Conservation (phyloP, 2,797 vertebrate species). For the Pyrrhura leucotis region DNA sequence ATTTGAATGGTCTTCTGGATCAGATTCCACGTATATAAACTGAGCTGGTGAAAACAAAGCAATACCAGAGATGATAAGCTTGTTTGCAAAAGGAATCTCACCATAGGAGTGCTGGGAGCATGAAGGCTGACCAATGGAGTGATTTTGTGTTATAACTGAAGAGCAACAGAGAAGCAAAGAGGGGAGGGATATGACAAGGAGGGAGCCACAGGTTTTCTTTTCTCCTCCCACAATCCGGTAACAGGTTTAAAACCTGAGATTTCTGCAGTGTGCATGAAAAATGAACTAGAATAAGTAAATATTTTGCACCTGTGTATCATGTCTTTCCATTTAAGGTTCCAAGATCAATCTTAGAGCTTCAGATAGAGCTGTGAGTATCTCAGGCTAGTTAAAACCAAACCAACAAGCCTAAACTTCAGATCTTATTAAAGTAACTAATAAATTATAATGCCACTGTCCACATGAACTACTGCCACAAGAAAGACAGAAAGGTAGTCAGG, state of each 20-base stretch:
- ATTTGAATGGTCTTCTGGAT: not conserved
- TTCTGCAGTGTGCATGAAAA: not conserved
- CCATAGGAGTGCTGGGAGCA: not conserved
- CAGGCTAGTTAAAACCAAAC: not conserved
- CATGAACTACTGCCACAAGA: not conserved
- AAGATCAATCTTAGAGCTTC: not conserved
- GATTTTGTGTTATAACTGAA: not conserved
- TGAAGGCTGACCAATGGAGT: not conserved
- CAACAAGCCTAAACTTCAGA: not conserved
- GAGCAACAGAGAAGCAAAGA: not conserved
- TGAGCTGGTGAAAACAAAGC: not conserved
- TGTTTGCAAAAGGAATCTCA: not conserved
- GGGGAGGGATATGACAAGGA: not conserved
- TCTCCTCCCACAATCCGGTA: not conserved
- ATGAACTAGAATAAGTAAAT: not conserved
- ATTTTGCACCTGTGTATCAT: not conserved
- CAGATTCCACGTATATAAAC: not conserved
- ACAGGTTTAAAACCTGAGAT: not conserved
- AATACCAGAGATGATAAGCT: not conserved
- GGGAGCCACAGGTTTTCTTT: not conserved
- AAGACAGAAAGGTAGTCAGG: not conserved
- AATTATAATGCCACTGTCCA: not conserved
- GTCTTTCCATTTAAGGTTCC: not conserved
- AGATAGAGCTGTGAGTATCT: not conserved
- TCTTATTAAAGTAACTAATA: not conserved